Base-by-base conservation (phyloP, 2,888 invertebrate species). In the Ichneumoninae sp. region DNA sequence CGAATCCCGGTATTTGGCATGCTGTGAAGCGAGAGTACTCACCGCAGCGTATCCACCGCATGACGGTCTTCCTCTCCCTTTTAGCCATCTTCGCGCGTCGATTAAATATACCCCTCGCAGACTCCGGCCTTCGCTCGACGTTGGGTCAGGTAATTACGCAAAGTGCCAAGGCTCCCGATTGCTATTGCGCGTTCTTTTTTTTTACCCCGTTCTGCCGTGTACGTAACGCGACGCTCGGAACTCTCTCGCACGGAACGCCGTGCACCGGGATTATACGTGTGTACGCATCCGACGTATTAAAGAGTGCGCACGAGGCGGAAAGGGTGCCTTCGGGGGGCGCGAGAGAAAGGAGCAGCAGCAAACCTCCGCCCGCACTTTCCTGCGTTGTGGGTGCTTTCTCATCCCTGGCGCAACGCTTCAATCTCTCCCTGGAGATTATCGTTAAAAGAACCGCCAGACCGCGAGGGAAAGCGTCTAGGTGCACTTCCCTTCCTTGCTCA, bases 111-210 rank as follows among this genome's bases (percentile, higher is more conserved):
- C 22, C 65, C 68, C 52, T 47, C 26, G 50, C 80, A 54, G 44
- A 13, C 65, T 72, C 77, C 30, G 52, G 36, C 50, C 47, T 69
- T 68, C 47, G 54, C 52, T 30, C 68, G 47, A 78, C 52, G 65
- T 54, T 40, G 70, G 88, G 88, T 84, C 87, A 87, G 88, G 89
- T 90, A 90, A 91, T 91, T 91, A 91, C 90, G 90, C 89, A 89
- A 89, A 91, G 91, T 90, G 90, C 89, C 90, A 86, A 89, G 89
- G 90, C 89, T 88, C 88, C 88, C 44, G 89, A 88, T 89, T 90
- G 87, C 90, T 87, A 88, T 66, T 65, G 70, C 86, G 86, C 22
- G 57, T 87, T 87, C 91, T 88, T 47, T 47, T 44, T 87, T 87
- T 91, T 89, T 90, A 19, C 19, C 19, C 87, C 86, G 85, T 86